Percentiles rank a stretch among this genome's conserved stretches.
Conservation (phyloP, 2,888 invertebrate species). For the Apamea sordens region DNA sequence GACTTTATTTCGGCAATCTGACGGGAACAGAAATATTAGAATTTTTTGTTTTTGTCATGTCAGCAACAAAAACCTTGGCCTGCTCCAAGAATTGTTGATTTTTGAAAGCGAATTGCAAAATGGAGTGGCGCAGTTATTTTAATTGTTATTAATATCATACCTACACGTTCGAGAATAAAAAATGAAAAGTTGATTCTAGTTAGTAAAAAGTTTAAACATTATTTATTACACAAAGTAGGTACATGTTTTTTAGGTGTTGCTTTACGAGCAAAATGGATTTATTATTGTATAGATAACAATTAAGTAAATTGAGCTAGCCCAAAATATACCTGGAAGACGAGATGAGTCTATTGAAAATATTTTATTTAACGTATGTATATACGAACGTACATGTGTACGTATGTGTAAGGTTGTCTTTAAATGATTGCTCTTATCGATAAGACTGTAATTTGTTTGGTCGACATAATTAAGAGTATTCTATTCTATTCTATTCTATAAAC, state of each 20-base stretch:
- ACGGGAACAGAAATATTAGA: slow-evolving; percentile 36
- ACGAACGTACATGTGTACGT: no score
- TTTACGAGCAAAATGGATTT: neutral
- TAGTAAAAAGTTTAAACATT: neutral
- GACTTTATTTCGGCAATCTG: slow-evolving; percentile 40
- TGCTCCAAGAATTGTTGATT: slow-evolving; percentile 53
- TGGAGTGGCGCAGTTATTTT: slow-evolving; percentile 33
- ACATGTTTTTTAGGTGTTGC: neutral
- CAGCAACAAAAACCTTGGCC: slow-evolving; percentile 58
- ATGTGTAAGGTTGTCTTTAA: no score
- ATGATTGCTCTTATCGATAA: no score
- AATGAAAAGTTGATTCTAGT: neutral
- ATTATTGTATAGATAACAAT: neutral
- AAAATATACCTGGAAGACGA: neutral
- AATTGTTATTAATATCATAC: slow-evolving; percentile 27
- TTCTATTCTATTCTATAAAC: neutral
- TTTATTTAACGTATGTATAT: neutral
- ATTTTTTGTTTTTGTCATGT: slow-evolving; percentile 55
- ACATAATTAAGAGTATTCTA: no score
- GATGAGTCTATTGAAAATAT: neutral
- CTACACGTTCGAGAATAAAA: neutral
- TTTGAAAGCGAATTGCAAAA: slow-evolving; percentile 63
- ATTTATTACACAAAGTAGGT: neutral
- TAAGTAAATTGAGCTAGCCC: no score
- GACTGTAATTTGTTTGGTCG: no score